Percentiles rank a stretch among this genome's conserved stretches.
These are phyloP conservation scores for Sparidentex hasta DNA, from an alignment of 2,797 vertebrate genomes.

Conservation along the genomic window DNA sequence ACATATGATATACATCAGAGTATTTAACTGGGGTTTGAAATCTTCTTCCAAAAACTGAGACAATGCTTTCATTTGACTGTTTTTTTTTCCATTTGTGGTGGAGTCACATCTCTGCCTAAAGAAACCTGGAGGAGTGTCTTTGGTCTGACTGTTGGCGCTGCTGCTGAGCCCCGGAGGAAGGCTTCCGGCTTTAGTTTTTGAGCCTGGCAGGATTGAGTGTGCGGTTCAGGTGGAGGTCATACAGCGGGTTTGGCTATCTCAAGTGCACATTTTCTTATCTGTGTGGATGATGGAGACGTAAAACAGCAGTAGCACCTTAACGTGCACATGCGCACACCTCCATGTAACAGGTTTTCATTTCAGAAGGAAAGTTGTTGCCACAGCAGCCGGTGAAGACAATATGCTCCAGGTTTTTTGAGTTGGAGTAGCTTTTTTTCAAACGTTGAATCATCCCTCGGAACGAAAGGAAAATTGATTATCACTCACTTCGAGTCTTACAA, in stretches of 20 bases:
- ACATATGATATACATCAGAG: not conserved
- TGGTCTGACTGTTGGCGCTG: constrained; percentile 39
- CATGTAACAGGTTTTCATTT: constrained; percentile 5
- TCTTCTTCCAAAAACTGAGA: constrained; percentile 8
- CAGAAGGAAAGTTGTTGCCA: not conserved
- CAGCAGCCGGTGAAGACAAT: constrained; percentile 20
- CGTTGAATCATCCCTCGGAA: not conserved
- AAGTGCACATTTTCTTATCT: constrained; percentile 57
- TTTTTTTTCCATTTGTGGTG: constrained; percentile 14
- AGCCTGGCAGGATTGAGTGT: constrained; percentile 41
- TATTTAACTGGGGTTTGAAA: not conserved
- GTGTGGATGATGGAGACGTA: constrained; percentile 42
- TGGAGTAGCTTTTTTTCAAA: too few species aligned
- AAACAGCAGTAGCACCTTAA: constrained; percentile 22
- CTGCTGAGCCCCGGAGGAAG: constrained; percentile 39
- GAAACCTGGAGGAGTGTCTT: constrained; percentile 18
- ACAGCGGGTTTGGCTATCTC: constrained; percentile 59
- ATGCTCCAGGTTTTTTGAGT: constrained; percentile 14
- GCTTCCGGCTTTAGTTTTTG: constrained; percentile 45
- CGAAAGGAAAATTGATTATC: constrained; percentile 11
- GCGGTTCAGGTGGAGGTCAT: constrained; percentile 62
- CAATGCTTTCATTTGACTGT: not conserved
- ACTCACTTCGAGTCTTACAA: constrained; percentile 2
- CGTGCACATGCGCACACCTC: not conserved
- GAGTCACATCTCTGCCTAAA: constrained; percentile 11